Conservation (phyloP, 1,140 invertebrate species). For the Macrosteles quadrilineatus region DNA sequence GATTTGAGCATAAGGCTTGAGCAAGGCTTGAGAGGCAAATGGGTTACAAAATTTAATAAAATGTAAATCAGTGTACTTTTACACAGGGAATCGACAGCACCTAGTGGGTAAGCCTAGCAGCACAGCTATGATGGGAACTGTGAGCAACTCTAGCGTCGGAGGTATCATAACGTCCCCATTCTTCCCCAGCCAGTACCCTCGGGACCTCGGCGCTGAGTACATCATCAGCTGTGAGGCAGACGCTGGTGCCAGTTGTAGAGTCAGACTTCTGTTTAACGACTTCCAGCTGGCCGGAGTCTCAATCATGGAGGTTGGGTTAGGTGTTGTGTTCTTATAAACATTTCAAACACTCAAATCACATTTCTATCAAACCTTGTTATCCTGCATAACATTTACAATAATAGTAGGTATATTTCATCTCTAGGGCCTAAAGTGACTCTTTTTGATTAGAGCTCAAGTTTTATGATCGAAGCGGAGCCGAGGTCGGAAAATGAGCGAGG, state of each 20-base stretch:
- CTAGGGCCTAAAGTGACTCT: too few species aligned
- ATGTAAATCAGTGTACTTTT: not conserved
- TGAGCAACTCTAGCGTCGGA: conserved; percentile 52
- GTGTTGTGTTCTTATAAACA: too few species aligned
- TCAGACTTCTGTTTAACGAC: conserved; percentile 68
- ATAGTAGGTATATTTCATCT: too few species aligned
- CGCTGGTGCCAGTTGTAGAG: conserved; percentile 55
- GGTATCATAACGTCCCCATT: conserved; percentile 64
- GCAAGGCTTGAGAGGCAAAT: too few species aligned
- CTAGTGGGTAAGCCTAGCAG: conserved; percentile 55
- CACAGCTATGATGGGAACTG: conserved; percentile 54
- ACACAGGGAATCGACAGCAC: conserved; percentile 63
- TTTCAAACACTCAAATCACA: too few species aligned
- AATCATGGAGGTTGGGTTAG: conserved; percentile 62
- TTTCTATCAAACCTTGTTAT: too few species aligned
- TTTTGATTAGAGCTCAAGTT: too few species aligned
- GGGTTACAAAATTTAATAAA: not conserved
- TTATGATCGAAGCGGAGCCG: too few species aligned
- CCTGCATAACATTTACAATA: too few species aligned
- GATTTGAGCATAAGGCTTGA: too few species aligned
- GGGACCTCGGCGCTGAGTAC: conserved; percentile 68
- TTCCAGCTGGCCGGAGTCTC: conserved; percentile 67
- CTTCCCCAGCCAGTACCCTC: conserved; percentile 68
- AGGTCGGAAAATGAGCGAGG: too few species aligned
- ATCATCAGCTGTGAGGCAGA: conserved; percentile 57